These are phyloP conservation scores for Carassius carassius DNA, from an alignment of 2,113 vertebrate species.

Conservation along the genomic window DNA sequence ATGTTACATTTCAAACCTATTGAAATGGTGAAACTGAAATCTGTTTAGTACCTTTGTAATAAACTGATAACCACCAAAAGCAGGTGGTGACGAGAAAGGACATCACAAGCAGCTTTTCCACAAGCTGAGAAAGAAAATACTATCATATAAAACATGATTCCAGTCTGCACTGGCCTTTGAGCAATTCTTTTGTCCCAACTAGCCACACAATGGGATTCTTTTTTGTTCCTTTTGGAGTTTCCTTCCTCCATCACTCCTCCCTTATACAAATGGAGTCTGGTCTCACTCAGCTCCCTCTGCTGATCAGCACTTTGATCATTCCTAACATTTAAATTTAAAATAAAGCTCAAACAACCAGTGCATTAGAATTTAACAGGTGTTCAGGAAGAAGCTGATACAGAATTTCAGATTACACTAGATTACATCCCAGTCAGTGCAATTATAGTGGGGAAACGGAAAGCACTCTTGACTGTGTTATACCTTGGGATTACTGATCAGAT, in stretches of 20 bases:
- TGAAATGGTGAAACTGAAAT: too few relatives aligned
- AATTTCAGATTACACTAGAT: slow-evolving; percentile 74
- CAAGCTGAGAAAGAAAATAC: too few relatives aligned
- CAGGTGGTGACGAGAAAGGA: too few relatives aligned
- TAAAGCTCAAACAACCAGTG: slow-evolving; percentile 70
- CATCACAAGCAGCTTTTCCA: too few relatives aligned
- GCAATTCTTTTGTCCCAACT: neutral
- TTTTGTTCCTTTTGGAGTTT: neutral
- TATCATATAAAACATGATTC: neutral
- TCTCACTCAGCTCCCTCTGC: slow-evolving; percentile 50
- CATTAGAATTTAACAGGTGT: slow-evolving; percentile 78
- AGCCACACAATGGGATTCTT: slow-evolving; percentile 11
- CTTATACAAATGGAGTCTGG: slow-evolving; percentile 44
- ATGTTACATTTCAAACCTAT: too few relatives aligned
- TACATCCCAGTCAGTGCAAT: slow-evolving; percentile 68
- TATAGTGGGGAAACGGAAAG: slow-evolving; percentile 69
- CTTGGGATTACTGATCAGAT: slow-evolving; percentile 73
- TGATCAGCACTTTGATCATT: slow-evolving; percentile 74
- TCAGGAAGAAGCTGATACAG: slow-evolving; percentile 72
- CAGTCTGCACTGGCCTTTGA: neutral
- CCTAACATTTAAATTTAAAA: slow-evolving; percentile 80
- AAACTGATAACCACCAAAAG: too few relatives aligned
- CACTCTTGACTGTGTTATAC: slow-evolving; percentile 70
- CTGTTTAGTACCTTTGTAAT: too few relatives aligned
- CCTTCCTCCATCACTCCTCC: slow-evolving; percentile 15